These are phyloP conservation scores for Laterallus jamaicensis DNA, from an alignment of 2,113 vertebrate species.

Conservation along the genomic window DNA sequence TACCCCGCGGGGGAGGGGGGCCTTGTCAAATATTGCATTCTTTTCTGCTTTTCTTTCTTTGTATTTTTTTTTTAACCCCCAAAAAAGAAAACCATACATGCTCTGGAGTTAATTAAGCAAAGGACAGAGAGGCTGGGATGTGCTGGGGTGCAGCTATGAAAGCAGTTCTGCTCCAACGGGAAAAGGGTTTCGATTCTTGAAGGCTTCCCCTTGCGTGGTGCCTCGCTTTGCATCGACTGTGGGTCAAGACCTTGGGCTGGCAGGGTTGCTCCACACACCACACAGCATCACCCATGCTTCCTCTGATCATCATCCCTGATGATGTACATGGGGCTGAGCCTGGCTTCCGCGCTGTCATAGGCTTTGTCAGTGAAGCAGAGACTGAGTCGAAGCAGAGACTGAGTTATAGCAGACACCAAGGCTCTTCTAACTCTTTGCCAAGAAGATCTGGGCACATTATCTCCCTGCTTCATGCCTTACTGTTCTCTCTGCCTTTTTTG, in stretches of 20 bases:
- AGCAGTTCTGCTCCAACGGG: background rate
- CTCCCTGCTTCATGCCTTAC: background rate
- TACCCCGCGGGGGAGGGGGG: background rate
- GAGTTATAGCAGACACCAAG: background rate
- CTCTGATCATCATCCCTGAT: background rate
- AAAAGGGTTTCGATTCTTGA: background rate
- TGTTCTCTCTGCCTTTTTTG: background rate
- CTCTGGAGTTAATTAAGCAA: slow-evolving; percentile 50
- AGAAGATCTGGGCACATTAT: background rate
- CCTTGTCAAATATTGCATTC: background rate
- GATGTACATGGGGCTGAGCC: background rate
- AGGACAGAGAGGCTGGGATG: slow-evolving; percentile 21
- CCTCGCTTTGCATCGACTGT: fast-evolving
- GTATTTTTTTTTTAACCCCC: background rate
- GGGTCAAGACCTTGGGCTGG: background rate
- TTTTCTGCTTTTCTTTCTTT: background rate
- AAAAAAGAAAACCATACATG: background rate
- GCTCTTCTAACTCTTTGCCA: background rate
- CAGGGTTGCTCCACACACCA: background rate
- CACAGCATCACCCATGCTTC: background rate
- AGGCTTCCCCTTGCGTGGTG: background rate
- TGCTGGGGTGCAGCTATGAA: background rate
- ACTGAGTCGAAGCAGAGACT: background rate
- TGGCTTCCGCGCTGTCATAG: fast-evolving
- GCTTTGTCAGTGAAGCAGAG: background rate